Conservation (phyloP, 2,113 vertebrate species). For the Grallaria varia region DNA sequence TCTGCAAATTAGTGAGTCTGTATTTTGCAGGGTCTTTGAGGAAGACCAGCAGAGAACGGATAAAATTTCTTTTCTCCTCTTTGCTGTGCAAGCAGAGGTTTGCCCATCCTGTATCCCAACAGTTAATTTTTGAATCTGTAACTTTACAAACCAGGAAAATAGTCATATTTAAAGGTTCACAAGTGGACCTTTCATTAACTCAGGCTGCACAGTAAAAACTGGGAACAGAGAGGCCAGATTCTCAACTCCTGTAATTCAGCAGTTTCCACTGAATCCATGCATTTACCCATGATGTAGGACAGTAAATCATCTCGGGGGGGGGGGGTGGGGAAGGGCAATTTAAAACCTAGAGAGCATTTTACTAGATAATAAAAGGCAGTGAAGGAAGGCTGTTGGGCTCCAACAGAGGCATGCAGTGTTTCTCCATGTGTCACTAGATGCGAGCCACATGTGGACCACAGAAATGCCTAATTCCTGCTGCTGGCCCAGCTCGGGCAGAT, state of each 20-base stretch:
- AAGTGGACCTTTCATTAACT: constrained; percentile 11
- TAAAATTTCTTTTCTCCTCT: neutral
- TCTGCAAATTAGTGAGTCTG: neutral
- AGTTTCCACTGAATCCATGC: neutral
- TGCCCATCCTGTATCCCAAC: neutral
- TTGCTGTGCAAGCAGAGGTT: neutral
- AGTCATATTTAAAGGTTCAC: neutral
- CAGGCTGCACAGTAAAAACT: neutral
- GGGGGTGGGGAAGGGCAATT: neutral
- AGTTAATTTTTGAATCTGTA: neutral
- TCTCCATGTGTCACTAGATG: neutral
- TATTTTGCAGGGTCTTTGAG: neutral
- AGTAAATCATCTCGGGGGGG: neutral
- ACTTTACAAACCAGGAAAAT: neutral
- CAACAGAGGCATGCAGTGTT: neutral
- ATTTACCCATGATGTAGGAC: neutral
- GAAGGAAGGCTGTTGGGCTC: neutral
- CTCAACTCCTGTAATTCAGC: neutral
- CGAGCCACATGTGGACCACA: neutral
- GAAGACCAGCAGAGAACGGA: neutral
- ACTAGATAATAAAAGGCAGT: neutral
- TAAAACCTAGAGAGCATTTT: neutral
- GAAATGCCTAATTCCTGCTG: neutral
- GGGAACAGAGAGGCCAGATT: neutral
- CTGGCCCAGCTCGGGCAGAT: neutral